Evolutionary conservation across 1,140 invertebrate species (phyloP).

Genomic region (Hermatobates lingyangjiaoensis): DNA sequence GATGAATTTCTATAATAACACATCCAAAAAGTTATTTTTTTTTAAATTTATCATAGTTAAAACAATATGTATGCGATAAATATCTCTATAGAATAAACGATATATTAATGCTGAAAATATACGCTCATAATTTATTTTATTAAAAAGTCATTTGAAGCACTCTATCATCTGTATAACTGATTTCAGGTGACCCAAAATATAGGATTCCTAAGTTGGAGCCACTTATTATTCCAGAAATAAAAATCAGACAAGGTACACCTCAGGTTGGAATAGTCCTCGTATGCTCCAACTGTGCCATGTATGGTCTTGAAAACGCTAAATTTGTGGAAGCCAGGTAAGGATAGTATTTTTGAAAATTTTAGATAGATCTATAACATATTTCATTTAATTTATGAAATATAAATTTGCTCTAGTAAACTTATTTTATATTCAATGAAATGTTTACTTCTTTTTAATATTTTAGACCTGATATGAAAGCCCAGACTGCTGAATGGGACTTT

Average conservation of each 20-base stretch:
- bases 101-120: too few relatives aligned
- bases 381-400: neutral
- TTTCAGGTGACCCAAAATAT: conserved; percentile 20
- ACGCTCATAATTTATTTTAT: too few relatives aligned
- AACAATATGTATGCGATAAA: too few relatives aligned
- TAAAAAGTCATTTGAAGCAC: too few relatives aligned
- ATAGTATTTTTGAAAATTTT: neutral
- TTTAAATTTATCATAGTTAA: too few relatives aligned
- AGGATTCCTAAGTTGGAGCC: conserved; percentile 20
- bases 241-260: conserved; percentile 17
- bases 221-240: conserved; percentile 16
- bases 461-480: conserved; percentile 16
- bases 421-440: neutral
- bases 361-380: neutral
- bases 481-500: conserved; percentile 17
- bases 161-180: too few relatives aligned
- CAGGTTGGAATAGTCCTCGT: conserved; percentile 18
- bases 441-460: neutral
- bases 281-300: conserved; percentile 15
- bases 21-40: too few relatives aligned
- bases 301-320: conserved; percentile 16
- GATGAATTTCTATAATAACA: too few relatives aligned
- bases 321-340: conserved; percentile 16
- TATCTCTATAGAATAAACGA: too few relatives aligned
- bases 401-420: neutral